Evolutionary conservation across 2,888 invertebrate species (phyloP), one percentile per base, ranked within the genome.

Genomic region (Aporophyla lueneburgensis): DNA sequence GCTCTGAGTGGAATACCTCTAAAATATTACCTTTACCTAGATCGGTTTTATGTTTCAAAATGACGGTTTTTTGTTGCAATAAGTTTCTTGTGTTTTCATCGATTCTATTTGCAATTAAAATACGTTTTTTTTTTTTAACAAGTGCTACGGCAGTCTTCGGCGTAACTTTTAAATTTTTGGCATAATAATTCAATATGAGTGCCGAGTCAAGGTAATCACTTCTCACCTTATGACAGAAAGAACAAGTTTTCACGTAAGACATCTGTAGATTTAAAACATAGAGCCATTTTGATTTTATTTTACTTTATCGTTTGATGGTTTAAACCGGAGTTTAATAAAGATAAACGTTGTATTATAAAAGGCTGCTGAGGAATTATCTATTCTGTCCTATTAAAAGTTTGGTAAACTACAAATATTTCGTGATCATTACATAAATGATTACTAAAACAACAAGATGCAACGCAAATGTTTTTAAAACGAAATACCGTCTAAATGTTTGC

Each of bases 11-110:
- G 33, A 33, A 33, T 33, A 33, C 33, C 33, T 33, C 2, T 51
- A 46, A 67, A 51, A 62, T 62, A 62, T 78, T 51, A 51, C 40
- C 49, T 56, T 10, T 21, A 51, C 16, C 9, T 53, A 43, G 12
- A 51, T 49, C 19, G 33, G 12, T 62, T 51, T 76, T 67, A n/a
- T 61, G 24, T 53, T 19, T 16, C 0, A 16, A n/a, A 65, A 40
- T 27, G 24, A 6, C 24, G 21, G 40, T 75, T 68, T 33, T 66
- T 75, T 54, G 4, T 16, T 51, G 40, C 24, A 21, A 33, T 59
- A 49, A 33, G 10, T 53, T 46, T 58, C 16, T 56, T 5, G 16
- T 40, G n/a, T 12, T 9, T 40, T 14, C 5, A 19, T 16, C 27
- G 14, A 27, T 51, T 43, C 2, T 62, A 53, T 73, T 56, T 54